Base-by-base conservation (phyloP, 1,140 invertebrate species). In the Habropoda laboriosa region DNA sequence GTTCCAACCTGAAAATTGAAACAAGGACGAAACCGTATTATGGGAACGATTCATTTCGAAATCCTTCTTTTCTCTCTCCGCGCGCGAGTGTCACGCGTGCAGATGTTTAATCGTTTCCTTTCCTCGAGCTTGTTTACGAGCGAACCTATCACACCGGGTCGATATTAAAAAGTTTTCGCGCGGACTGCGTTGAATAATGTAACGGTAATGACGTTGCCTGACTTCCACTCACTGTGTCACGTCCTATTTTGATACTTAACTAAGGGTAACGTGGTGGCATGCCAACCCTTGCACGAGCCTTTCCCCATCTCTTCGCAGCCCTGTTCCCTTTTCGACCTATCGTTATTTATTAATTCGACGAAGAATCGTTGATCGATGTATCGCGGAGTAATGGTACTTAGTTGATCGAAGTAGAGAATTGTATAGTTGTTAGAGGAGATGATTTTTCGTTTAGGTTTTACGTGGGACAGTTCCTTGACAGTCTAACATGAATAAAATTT, bases 1-100 rank as follows among this genome's bases (percentile, higher is more conserved):
- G n/a, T n/a, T 94, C n/a, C 96, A 94, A 87, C 97, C 97, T 97
- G 93, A 27, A 93, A 87, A n/a, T n/a, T 87, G 35, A 10, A 76
- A 38, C 24, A 16, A 21, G 24, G 12, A 21, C 16, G 16, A 16
- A n/a, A 18, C 35, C 24, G 4, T 49, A 6, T 2, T 32, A 42
- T 6, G 13, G 32, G 35, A 66, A 30, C 42, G 18, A 49, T 13
- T 32, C 10, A 21, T 66, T 66, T 10, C 35, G 21, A 38, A 10
- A 7, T 49, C 27, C 13, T 5, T 24, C 13, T 5, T 32, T 4
- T 45, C 6, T 16, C 38, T 13, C 7, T 21, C 10, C 3, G 0
- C n/a, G n/a, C n/a, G n/a, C n/a, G n/a, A n/a, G n/a, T n/a, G n/a
- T n/a, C n/a, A n/a, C n/a, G n/a, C n/a, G n/a, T n/a, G n/a, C n/a